phyloP scores from a whole-genome alignment of 2,797 vertebrate genomes.

The Danio tinwini region DNA sequence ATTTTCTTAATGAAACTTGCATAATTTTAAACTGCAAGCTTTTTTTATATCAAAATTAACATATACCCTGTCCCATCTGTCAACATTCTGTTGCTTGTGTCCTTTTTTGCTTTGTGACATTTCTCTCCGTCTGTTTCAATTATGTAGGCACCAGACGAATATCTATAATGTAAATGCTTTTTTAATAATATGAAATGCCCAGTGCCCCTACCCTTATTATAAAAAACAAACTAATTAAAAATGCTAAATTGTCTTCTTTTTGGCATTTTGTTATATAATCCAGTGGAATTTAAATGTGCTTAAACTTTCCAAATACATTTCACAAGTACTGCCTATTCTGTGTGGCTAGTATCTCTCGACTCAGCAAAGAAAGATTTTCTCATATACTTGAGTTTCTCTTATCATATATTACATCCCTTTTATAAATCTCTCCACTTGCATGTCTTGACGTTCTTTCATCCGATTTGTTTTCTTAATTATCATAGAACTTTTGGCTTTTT shows the following conservation, averaged over 20 bases:
- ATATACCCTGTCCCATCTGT: too few relatives aligned
- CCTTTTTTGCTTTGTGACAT: too few relatives aligned
- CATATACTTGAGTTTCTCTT: background rate
- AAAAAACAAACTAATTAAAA: too few relatives aligned
- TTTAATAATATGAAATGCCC: too few relatives aligned
- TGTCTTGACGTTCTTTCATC: background rate
- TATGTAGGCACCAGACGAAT: too few relatives aligned
- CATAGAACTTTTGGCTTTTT: background rate
- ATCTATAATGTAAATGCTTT: too few relatives aligned
- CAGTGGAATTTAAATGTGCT: background rate
- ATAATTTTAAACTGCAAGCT: too few relatives aligned
- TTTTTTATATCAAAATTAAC: too few relatives aligned
- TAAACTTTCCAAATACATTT: background rate
- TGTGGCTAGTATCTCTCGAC: background rate
- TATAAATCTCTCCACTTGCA: background rate
- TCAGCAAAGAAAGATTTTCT: background rate
- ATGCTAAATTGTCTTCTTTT: background rate
- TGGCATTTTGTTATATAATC: background rate
- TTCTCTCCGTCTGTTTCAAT: too few relatives aligned
- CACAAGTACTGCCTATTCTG: background rate
- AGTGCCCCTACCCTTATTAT: too few relatives aligned
- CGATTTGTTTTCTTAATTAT: constrained; percentile 2
- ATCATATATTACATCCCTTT: background rate
- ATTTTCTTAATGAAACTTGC: too few relatives aligned
- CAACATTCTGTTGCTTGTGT: too few relatives aligned